Percentiles rank a stretch among this genome's conserved stretches.
These are phyloP conservation scores for Myodes glareolus DNA, from an alignment of 2,113 vertebrate species.

Conservation along the genomic window DNA sequence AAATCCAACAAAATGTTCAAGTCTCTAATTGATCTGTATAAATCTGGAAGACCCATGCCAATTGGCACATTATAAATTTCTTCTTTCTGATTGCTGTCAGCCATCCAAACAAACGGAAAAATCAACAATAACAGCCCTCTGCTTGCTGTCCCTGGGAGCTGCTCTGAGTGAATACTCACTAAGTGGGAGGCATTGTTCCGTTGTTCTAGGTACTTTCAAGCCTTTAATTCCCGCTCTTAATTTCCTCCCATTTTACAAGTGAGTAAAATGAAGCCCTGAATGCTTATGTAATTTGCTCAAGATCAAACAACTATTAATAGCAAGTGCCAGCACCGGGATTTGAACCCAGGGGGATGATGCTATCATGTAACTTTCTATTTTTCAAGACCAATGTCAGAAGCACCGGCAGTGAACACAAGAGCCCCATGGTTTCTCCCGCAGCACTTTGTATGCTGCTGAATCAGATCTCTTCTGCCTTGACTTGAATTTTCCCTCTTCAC, in stretches of 20 bases:
- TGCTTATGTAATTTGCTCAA: background rate
- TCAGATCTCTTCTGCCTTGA: conserved; percentile 67
- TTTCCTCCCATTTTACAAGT: background rate
- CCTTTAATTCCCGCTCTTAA: conserved; percentile 4
- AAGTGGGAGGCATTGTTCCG: background rate
- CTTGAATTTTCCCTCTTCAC: conserved; percentile 76
- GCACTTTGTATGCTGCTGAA: conserved; percentile 67
- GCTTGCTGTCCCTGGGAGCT: no score
- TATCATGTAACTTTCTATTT: conserved; percentile 20
- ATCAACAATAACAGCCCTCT: background rate
- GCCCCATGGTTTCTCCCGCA: conserved; percentile 4
- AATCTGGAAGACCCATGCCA: background rate
- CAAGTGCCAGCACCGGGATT: background rate
- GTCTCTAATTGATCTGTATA: background rate
- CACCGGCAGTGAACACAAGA: background rate
- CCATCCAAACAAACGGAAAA: background rate
- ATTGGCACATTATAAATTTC: conserved; percentile 24
- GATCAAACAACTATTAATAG: background rate
- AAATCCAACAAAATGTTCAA: background rate
- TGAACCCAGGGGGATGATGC: background rate
- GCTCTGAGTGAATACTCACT: background rate
- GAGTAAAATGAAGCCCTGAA: background rate
- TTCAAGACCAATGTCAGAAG: conserved; percentile 49
- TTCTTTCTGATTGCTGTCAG: conserved; percentile 43
- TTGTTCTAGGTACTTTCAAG: background rate